phyloP scores from a whole-genome alignment of 2,113 vertebrate species.

The Brevimyrus niger region DNA sequence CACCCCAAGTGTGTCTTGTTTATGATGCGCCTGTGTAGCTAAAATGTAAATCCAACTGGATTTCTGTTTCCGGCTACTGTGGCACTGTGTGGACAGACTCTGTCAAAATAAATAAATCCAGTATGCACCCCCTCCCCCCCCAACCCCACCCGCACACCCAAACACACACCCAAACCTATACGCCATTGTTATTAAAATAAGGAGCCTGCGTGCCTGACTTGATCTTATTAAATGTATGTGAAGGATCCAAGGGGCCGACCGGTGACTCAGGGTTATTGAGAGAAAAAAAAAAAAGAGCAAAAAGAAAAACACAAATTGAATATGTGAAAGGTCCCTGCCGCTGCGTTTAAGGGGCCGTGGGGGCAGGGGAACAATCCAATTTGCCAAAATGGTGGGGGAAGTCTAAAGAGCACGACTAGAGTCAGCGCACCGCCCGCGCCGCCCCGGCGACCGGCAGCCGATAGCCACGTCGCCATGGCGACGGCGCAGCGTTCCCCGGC shows the following conservation, averaged over 20 bases:
- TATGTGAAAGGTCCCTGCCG: neutral
- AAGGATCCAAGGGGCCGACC: neutral
- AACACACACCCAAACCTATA: neutral
- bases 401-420: neutral
- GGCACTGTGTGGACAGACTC: neutral
- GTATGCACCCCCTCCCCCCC: conserved; percentile 13
- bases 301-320: neutral
- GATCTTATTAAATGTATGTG: neutral
- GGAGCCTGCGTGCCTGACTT: neutral
- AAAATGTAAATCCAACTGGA: neutral
- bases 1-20: neutral
- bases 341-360: neutral
- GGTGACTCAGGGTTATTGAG: neutral
- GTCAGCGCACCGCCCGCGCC: neutral
- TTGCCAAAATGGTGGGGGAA: neutral
- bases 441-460: neutral
- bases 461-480: neutral
- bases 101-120: neutral
- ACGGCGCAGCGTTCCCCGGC: neutral
- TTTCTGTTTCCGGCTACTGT: neutral
- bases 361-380: neutral
- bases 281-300: neutral
- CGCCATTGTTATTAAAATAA: conserved; percentile 1
- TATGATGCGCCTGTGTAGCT: neutral
- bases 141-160: neutral